Evolutionary conservation across 2,888 invertebrate genomes (phyloP).

Genomic region (Acanthopleura granulata): DNA sequence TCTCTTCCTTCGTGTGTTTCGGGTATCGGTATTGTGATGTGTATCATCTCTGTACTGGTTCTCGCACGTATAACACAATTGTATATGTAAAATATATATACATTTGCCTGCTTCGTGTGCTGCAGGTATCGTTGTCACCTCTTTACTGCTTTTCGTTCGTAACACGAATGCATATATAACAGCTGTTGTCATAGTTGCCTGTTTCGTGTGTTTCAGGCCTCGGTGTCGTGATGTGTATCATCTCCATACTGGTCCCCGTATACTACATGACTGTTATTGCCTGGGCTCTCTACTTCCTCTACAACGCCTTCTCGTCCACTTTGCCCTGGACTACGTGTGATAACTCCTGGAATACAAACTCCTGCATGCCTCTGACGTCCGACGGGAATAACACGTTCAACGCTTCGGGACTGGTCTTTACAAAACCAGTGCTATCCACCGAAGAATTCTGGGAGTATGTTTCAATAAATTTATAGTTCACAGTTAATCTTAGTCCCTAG

Average conservation of each 20-base stretch:
- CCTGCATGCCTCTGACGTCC: not conserved
- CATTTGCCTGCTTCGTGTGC: too few relatives aligned
- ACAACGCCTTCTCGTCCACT: not conserved
- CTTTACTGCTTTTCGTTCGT: too few relatives aligned
- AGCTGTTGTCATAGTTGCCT: too few relatives aligned
- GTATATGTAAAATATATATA: too few relatives aligned
- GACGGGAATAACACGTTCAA: not conserved
- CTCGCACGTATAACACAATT: too few relatives aligned
- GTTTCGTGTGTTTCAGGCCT: conserved; percentile 3
- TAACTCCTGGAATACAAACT: conserved; percentile 16
- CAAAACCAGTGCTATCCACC: not conserved
- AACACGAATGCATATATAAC: too few relatives aligned
- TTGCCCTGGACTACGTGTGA: conserved; percentile 19
- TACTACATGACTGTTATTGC: conserved; percentile 16
- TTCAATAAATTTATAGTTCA: not conserved
- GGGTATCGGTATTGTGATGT: conserved; percentile 7
- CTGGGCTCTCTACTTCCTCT: conserved; percentile 14
- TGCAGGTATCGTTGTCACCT: too few relatives aligned
- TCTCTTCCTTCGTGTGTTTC: not conserved
- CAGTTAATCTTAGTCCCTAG: too few relatives aligned
- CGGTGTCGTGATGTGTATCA: not conserved
- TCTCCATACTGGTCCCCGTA: not conserved
- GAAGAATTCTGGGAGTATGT: conserved; percentile 21
- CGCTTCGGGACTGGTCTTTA: not conserved
- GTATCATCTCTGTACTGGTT: not conserved